Evolutionary conservation across 2,888 invertebrate species (phyloP).

Genomic region (Willowsia nigromaculata): DNA sequence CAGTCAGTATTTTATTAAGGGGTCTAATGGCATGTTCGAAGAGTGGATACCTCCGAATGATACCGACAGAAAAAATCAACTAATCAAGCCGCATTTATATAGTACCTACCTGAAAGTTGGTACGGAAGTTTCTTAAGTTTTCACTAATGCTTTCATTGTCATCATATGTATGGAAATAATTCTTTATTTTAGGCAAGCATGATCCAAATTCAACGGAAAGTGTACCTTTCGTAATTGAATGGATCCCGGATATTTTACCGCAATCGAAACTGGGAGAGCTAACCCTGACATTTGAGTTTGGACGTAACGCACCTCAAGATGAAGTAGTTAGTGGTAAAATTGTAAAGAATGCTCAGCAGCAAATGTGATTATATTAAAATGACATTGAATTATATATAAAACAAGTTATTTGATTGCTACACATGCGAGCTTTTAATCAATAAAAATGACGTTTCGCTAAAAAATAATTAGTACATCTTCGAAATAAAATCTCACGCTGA

Average conservation of each 20-base stretch:
- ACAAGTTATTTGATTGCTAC: background rate
- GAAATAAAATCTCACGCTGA: background rate
- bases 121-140: constrained; percentile 80
- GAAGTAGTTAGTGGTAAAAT: constrained; percentile 16
- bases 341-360: background rate
- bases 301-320: constrained; percentile 80
- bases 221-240: constrained; percentile 87
- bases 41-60: constrained; percentile 81
- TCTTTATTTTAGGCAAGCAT: constrained; percentile 81
- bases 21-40: constrained; percentile 84
- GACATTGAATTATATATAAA: background rate
- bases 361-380: constrained; percentile 24
- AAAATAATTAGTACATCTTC: background rate
- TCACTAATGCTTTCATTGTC: background rate
- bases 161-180: background rate
- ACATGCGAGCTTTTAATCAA: constrained; percentile 25
- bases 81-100: constrained; percentile 83
- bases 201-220: constrained; percentile 83
- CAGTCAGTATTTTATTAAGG: constrained; percentile 85
- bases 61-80: constrained; percentile 80
- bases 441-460: background rate
- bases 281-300: constrained; percentile 86
- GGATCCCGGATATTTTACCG: constrained; percentile 88
- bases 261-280: constrained; percentile 87
- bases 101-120: constrained; percentile 86